Percentiles rank a stretch among this genome's conserved stretches.
phyloP scores from a whole-genome alignment of 2,888 invertebrate species.

The Apantesis nais region DNA sequence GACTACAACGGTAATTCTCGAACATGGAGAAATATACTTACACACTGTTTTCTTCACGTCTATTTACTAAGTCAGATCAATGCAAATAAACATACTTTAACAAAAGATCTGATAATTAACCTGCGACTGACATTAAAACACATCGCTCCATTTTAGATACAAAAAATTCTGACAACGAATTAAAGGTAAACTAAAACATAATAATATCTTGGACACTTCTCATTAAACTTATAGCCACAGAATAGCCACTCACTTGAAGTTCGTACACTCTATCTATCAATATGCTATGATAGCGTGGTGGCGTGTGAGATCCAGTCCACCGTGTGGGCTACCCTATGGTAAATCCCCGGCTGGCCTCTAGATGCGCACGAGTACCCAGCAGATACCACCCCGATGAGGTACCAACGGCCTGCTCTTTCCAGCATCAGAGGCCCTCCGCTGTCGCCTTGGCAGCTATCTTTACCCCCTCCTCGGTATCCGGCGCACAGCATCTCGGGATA shows the following conservation, averaged over 20 bases:
- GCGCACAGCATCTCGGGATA: slow-evolving; percentile 98
- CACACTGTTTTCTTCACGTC: not conserved
- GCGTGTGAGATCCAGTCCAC: slow-evolving; percentile 95
- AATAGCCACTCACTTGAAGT: slow-evolving; percentile 26
- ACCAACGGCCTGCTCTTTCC: slow-evolving; percentile 94
- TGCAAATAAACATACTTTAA: not conserved
- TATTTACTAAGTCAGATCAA: not conserved
- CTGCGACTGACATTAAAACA: not conserved
- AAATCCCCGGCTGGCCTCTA: slow-evolving; percentile 96
- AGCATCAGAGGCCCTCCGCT: slow-evolving; percentile 96
- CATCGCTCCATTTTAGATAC: not conserved
- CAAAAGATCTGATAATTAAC: not conserved
- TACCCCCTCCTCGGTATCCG: slow-evolving; percentile 95
- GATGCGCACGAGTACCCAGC: slow-evolving; percentile 98
- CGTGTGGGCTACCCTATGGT: slow-evolving; percentile 96
- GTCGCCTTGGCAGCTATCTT: slow-evolving; percentile 92
- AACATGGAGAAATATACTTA: too few species aligned
- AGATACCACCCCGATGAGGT: slow-evolving; percentile 95
- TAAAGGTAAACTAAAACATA: not conserved
- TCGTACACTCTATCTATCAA: slow-evolving; percentile 21
- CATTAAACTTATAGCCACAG: slow-evolving; percentile 33
- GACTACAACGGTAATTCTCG: not conserved
- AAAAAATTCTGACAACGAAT: not conserved
- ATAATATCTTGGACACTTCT: too few species aligned
- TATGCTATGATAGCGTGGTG: slow-evolving; percentile 74